Evolutionary conservation across 2,888 invertebrate genomes (phyloP).

Genomic region (Drosophila putrida): DNA sequence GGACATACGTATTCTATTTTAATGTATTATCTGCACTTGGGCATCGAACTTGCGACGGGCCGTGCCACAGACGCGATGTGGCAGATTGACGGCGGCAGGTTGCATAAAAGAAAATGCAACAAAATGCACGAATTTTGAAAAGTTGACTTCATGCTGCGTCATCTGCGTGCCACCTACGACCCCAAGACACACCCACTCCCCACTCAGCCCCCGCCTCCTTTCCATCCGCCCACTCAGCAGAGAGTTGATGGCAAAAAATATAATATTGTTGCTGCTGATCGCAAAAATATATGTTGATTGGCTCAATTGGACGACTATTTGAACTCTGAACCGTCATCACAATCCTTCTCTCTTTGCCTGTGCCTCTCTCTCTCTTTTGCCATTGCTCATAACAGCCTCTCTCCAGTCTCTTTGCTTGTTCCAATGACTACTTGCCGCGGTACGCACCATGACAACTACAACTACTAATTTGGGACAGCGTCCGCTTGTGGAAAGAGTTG

Average conservation of each 20-base stretch:
- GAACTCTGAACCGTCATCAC: slow-evolving; percentile 83
- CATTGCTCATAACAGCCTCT: slow-evolving; percentile 15
- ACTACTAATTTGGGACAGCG: slow-evolving; percentile 72
- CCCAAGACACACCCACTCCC: slow-evolving; percentile 27
- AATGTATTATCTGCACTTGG: slow-evolving; percentile 78
- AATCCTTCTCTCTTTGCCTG: slow-evolving; percentile 42
- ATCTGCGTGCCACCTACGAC: slow-evolving; percentile 56
- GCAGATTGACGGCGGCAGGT: slow-evolving; percentile 50
- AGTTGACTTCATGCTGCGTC: slow-evolving; percentile 61
- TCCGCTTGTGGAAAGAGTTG: slow-evolving; percentile 7
- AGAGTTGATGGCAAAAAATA: slow-evolving; percentile 1
- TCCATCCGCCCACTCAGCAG: slow-evolving; percentile 6
- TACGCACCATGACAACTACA: slow-evolving; percentile 52
- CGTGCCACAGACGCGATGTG: slow-evolving; percentile 37
- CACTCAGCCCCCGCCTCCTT: not conserved
- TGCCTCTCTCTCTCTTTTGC: not conserved
- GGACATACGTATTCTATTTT: slow-evolving; percentile 70
- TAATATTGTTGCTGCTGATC: slow-evolving; percentile 41
- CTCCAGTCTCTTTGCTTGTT: slow-evolving; percentile 45
- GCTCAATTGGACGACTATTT: slow-evolving; percentile 85
- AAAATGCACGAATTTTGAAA: slow-evolving; percentile 16
- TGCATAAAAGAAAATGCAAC: slow-evolving; percentile 23
- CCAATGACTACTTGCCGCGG: slow-evolving; percentile 35
- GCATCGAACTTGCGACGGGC: slow-evolving; percentile 70
- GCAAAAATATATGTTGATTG: slow-evolving; percentile 82